These are phyloP conservation scores for Sesia apiformis DNA, from an alignment of 2,888 invertebrate genomes.

Conservation along the genomic window DNA sequence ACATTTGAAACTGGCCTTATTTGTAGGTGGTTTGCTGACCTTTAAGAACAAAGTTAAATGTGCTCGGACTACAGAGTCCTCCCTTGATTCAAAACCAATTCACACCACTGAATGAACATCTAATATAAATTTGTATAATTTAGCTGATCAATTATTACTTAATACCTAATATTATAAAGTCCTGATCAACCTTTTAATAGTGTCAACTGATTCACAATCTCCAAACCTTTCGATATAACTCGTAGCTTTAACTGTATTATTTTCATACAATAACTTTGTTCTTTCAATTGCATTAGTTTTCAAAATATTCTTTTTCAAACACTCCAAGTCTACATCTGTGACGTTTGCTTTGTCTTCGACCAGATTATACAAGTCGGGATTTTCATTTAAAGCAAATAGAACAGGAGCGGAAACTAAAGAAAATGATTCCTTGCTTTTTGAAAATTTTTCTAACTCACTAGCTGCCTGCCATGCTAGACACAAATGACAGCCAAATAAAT, in stretches of 20 bases:
- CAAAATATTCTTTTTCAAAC: slow-evolving; percentile 47
- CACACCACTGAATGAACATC: too few relatives aligned
- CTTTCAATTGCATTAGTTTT: slow-evolving; percentile 50
- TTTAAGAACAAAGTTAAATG: too few relatives aligned
- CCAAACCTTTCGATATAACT: slow-evolving; percentile 45
- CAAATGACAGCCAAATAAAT: slow-evolving; percentile 85
- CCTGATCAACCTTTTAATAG: slow-evolving; percentile 53
- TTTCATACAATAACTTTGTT: slow-evolving; percentile 39
- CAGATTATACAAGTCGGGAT: slow-evolving; percentile 76
- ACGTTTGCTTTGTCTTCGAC: slow-evolving; percentile 73
- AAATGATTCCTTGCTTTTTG: slow-evolving; percentile 73
- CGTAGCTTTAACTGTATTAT: slow-evolving; percentile 46
- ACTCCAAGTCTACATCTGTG: slow-evolving; percentile 75
- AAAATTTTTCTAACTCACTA: slow-evolving; percentile 50
- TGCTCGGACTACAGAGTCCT: too few relatives aligned
- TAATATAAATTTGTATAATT: too few relatives aligned
- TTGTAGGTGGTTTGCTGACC: too few relatives aligned
- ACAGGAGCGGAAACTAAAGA: slow-evolving; percentile 88
- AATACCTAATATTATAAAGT: slow-evolving; percentile 23
- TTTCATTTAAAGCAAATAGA: slow-evolving; percentile 84
- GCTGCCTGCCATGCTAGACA: slow-evolving; percentile 87
- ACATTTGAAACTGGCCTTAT: too few relatives aligned
- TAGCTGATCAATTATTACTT: too few relatives aligned
- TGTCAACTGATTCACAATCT: slow-evolving; percentile 43
- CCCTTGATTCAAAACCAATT: too few relatives aligned